These are phyloP conservation scores for Tridacna crocea DNA, from an alignment of 2,888 invertebrate species.

Conservation along the genomic window DNA sequence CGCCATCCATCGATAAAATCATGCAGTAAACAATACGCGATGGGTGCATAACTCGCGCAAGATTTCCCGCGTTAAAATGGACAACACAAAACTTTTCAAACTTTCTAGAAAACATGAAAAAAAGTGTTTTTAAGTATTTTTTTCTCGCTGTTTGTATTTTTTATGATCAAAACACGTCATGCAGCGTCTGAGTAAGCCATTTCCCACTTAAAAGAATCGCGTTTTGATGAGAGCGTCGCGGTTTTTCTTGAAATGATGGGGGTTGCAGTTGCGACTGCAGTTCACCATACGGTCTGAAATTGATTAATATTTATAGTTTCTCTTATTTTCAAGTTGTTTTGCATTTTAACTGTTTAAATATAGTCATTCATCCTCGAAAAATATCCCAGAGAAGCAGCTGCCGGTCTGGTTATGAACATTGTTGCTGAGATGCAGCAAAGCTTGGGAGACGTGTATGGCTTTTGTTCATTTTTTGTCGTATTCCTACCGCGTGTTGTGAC, in stretches of 20 bases:
- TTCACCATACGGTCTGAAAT: conserved; percentile 65
- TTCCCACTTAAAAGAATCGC: conserved; percentile 1
- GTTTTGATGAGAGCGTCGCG: conserved; percentile 12
- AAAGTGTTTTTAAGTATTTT: conserved; percentile 27
- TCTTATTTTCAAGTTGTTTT: conserved; percentile 74
- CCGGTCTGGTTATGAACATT: conserved; percentile 61
- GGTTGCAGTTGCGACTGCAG: conserved; percentile 51
- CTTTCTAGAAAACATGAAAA: conserved; percentile 26
- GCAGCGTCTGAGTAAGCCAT: background rate
- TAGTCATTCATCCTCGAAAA: conserved; percentile 51
- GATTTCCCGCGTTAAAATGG: conserved; percentile 60
- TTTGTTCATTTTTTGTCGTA: conserved; percentile 73
- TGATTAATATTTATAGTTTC: conserved; percentile 78
- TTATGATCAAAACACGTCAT: conserved; percentile 1
- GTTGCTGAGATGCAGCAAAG: conserved; percentile 53
- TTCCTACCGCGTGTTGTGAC: conserved; percentile 78
- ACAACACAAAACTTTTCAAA: conserved; percentile 57
- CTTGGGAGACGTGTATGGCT: conserved; percentile 60
- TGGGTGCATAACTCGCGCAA: conserved; percentile 78
- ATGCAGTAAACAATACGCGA: conserved; percentile 68
- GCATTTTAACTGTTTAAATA: conserved; percentile 62
- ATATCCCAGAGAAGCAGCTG: conserved; percentile 54
- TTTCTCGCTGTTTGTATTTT: conserved; percentile 21
- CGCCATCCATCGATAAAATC: conserved; percentile 79
- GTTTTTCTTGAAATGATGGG: conserved; percentile 28